Conservation (phyloP, 2,113 vertebrate genomes). For the Aramus guarauna region DNA sequence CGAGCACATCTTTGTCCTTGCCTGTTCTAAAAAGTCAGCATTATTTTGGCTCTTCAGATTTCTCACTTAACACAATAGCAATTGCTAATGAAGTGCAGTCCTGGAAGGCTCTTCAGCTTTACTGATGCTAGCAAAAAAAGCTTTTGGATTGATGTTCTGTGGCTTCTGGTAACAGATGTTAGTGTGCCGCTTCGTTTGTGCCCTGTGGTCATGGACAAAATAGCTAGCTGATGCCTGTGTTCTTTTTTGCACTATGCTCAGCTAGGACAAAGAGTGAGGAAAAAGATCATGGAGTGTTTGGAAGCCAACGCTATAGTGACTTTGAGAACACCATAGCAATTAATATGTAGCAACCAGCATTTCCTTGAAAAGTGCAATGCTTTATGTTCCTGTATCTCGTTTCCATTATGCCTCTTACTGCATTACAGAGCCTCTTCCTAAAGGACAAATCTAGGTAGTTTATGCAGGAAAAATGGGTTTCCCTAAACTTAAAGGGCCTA, state of each 20-base stretch:
- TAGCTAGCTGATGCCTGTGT: background rate
- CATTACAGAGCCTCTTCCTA: background rate
- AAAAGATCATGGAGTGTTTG: background rate
- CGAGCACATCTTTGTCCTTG: background rate
- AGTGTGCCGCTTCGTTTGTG: background rate
- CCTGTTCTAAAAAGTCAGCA: background rate
- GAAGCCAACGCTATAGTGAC: rapidly evolving
- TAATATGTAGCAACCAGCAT: background rate
- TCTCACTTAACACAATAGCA: background rate
- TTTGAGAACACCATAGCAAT: background rate
- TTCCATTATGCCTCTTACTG: background rate
- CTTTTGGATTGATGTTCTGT: background rate
- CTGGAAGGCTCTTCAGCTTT: background rate
- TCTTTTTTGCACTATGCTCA: background rate
- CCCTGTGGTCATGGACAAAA: background rate
- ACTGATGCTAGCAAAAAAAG: background rate
- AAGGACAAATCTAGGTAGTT: background rate
- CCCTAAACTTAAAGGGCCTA: background rate
- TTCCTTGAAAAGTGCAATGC: background rate
- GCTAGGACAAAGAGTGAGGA: background rate
- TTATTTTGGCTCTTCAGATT: background rate
- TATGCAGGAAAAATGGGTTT: background rate
- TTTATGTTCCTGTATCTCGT: background rate
- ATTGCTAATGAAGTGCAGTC: background rate
- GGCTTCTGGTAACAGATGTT: background rate